Evolutionary conservation across 1,140 invertebrate species (phyloP).

Genomic region (Apis laboriosa): DNA sequence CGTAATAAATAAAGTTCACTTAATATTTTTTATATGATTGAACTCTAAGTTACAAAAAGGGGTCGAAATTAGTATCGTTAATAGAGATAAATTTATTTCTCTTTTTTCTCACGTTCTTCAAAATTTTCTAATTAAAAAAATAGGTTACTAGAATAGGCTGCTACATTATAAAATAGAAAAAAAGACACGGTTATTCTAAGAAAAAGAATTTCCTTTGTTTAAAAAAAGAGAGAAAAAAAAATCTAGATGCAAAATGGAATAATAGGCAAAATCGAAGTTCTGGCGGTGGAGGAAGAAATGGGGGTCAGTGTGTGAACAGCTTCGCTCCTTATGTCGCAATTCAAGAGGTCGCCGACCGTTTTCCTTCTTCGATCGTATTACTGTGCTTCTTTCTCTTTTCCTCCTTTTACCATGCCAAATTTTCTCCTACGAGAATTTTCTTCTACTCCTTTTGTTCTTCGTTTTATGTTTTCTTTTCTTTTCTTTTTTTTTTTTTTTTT

Average conservation of each 20-base stretch:
- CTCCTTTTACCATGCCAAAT: background rate
- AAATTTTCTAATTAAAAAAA: no score
- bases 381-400: slow-evolving; percentile 23
- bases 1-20: background rate
- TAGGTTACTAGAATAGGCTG: background rate
- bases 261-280: slow-evolving; percentile 45
- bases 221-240: background rate
- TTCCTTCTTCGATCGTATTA: slow-evolving; percentile 42
- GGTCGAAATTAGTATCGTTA: no score
- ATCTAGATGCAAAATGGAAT: background rate
- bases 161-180: background rate
- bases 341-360: slow-evolving; percentile 66
- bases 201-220: background rate
- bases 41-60: background rate
- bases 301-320: slow-evolving; percentile 76
- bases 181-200: background rate
- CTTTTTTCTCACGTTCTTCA: no score
- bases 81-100: no score
- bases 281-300: slow-evolving; percentile 61
- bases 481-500: background rate
- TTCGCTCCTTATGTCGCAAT: slow-evolving; percentile 65
- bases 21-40: background rate
- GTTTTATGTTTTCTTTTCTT: background rate
- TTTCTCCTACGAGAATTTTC: background rate
- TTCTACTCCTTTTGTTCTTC: background rate